phyloP scores from a whole-genome alignment of 2,113 vertebrate species.

The Percopsis transmontana region DNA sequence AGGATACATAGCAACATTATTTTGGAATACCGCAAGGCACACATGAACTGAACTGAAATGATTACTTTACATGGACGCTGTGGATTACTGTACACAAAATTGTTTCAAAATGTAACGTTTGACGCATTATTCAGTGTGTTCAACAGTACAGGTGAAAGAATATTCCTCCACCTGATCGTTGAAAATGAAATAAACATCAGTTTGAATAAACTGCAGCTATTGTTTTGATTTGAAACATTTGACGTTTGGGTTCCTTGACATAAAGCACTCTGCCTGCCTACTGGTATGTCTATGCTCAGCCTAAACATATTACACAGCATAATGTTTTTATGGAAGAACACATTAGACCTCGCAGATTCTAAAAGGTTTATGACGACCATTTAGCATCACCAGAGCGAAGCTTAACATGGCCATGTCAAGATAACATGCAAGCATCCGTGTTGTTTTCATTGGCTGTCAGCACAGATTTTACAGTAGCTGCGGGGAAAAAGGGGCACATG shows the following conservation, averaged over 20 bases:
- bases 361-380: constrained; percentile 82
- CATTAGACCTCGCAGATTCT: constrained; percentile 74
- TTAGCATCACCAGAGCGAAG: constrained; percentile 77
- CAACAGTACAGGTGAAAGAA: constrained; percentile 20
- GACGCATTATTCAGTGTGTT: constrained; percentile 5
- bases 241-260: constrained; percentile 53
- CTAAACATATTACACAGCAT: constrained; percentile 75
- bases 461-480: constrained; percentile 80
- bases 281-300: constrained; percentile 55
- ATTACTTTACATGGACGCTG: neutral
- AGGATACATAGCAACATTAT: constrained; percentile 26
- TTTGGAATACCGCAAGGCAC: neutral
- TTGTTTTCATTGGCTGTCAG: constrained; percentile 84
- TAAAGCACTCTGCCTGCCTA: constrained; percentile 48
- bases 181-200: constrained; percentile 2
- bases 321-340: constrained; percentile 75
- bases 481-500: constrained; percentile 62
- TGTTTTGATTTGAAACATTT: constrained; percentile 50
- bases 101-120: constrained; percentile 34
- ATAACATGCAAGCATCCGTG: constrained; percentile 82
- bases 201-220: constrained; percentile 35
- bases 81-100: constrained; percentile 26
- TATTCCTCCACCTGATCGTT: constrained; percentile 45
- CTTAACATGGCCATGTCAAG: constrained; percentile 82
- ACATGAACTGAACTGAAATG: neutral